Percentiles rank a stretch among this genome's conserved stretches.
Evolutionary conservation across 2,888 invertebrate genomes (phyloP).

Genomic region (Ormyrus rosae): DNA sequence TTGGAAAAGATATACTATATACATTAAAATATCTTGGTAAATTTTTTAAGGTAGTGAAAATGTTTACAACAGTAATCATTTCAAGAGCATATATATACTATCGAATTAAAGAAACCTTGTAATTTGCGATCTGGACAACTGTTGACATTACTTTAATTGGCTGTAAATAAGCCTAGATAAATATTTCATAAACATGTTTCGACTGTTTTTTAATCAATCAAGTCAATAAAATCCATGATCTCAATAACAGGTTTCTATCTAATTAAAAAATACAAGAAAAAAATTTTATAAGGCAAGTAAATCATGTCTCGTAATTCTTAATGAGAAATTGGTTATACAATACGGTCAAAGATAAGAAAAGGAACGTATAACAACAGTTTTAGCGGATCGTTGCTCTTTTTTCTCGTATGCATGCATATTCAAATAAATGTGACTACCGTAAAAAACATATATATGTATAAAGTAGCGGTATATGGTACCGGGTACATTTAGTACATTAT

Average conservation of each 20-base stretch:
- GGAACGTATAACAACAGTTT: conserved; percentile 51
- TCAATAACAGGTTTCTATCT: conserved; percentile 52
- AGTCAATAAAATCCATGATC: conserved; percentile 52
- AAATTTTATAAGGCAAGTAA: conserved; percentile 51
- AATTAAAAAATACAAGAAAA: conserved; percentile 39
- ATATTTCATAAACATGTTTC: conserved; percentile 31
- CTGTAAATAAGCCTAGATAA: conserved; percentile 26
- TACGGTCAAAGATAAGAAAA: conserved; percentile 44
- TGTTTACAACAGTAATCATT: conserved; percentile 48
- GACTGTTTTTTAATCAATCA: conserved; percentile 52
- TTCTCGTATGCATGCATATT: conserved; percentile 52
- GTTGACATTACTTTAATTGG: conserved; percentile 28
- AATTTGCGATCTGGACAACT: conserved; percentile 49
- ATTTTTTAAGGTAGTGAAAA: conserved; percentile 55
- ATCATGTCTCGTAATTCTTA: conserved; percentile 54
- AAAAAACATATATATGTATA: conserved; percentile 44
- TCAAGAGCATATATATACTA: conserved; percentile 45
- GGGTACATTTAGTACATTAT: conserved; percentile 33
- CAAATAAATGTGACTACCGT: conserved; percentile 36
- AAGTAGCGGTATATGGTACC: conserved; percentile 38
- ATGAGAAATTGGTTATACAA: conserved; percentile 42
- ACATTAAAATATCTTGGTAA: conserved; percentile 46
- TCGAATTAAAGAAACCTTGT: conserved; percentile 45
- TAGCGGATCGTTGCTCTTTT: conserved; percentile 49
- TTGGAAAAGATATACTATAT: conserved; percentile 50